Conservation (phyloP, 2,113 vertebrate genomes). For the Protobothrops flavoviridis region DNA sequence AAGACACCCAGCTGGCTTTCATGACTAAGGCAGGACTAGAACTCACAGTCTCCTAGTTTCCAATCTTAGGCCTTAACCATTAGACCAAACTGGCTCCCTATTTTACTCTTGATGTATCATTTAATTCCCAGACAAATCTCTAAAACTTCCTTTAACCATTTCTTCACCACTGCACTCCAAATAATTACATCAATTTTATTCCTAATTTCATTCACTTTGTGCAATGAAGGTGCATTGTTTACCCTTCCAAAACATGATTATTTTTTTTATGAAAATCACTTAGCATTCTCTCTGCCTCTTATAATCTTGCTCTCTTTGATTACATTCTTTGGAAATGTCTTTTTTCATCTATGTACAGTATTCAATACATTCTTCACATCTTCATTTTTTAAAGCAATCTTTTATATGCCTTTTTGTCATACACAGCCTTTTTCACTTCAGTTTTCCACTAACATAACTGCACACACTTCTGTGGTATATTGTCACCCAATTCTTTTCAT, state of each 20-base stretch:
- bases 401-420: background rate
- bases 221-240: background rate
- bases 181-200: background rate
- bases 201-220: background rate
- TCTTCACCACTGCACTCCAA: background rate
- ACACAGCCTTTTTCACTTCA: background rate
- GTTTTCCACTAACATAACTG: background rate
- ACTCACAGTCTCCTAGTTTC: background rate
- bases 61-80: background rate
- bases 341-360: background rate
- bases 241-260: background rate
- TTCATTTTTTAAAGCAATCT: background rate
- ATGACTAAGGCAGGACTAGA: background rate
- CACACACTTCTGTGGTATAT: background rate
- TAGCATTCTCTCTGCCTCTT: background rate
- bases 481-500: background rate
- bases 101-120: background rate
- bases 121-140: background rate
- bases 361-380: background rate
- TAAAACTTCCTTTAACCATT: background rate
- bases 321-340: background rate
- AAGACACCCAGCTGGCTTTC: background rate
- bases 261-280: background rate
- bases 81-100: background rate
- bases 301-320: background rate